Evolutionary conservation across 1,140 invertebrate genomes (phyloP).

Genomic region (Meloidogyne hapla): DNA sequence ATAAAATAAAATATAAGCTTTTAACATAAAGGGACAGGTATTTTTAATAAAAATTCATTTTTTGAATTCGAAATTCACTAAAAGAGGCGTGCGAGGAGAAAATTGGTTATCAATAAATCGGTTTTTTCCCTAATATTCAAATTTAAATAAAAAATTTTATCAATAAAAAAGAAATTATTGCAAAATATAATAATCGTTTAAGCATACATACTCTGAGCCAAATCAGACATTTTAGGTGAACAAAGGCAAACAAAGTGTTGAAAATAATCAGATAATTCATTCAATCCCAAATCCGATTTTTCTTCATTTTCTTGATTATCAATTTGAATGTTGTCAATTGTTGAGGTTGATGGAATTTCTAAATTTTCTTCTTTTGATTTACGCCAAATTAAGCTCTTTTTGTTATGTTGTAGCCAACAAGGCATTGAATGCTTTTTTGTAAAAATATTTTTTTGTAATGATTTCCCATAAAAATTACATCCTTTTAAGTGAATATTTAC

Average conservation of each 20-base stretch:
- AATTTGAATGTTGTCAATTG: neutral
- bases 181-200: neutral
- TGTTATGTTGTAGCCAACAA: constrained; percentile 21
- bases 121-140: no score
- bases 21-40: no score
- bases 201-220: constrained; percentile 19
- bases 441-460: constrained; percentile 15
- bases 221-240: constrained; percentile 21
- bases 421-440: neutral
- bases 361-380: neutral
- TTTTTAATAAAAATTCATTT: no score
- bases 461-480: constrained; percentile 14
- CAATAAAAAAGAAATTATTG: neutral
- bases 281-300: neutral
- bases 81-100: no score
- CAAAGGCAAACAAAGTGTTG: constrained; percentile 27
- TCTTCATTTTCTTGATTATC: neutral
- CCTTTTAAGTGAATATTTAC: constrained; percentile 13
- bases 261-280: constrained; percentile 25
- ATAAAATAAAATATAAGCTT: no score
- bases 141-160: neutral
- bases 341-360: neutral
- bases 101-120: no score
- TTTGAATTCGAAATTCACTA: no score
- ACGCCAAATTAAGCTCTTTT: neutral